Conservation (phyloP, 2,113 vertebrate species). For the Uria aalge region DNA sequence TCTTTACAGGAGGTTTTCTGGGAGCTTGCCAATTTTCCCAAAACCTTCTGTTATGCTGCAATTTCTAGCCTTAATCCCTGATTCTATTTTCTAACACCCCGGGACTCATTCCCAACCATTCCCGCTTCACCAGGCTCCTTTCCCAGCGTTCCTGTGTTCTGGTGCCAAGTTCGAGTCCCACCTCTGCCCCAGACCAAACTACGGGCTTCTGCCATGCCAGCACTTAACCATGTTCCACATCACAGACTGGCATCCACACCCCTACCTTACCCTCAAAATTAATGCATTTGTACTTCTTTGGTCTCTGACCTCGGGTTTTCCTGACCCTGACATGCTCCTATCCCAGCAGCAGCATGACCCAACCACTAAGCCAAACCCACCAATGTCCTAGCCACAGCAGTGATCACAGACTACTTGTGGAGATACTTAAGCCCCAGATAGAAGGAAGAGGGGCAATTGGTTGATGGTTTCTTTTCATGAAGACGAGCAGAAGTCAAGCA, state of each 20-base stretch:
- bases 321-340: neutral
- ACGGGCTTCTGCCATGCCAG: rapidly evolving
- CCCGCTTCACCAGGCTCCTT: neutral
- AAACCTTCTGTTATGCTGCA: neutral
- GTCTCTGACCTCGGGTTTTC: neutral
- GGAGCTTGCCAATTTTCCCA: neutral
- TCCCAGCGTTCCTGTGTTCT: neutral
- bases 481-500: neutral
- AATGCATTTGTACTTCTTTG: neutral
- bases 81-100: neutral
- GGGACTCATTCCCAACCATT: neutral
- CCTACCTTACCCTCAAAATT: neutral
- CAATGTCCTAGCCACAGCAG: neutral
- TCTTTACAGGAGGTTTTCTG: neutral
- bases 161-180: neutral
- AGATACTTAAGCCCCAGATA: neutral
- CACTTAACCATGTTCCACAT: neutral
- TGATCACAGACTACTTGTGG: neutral
- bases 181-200: neutral
- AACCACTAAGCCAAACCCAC: neutral
- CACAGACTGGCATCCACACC: neutral
- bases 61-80: neutral
- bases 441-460: too few species aligned
- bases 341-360: neutral
- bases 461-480: neutral